Conservation (phyloP, 2,888 invertebrate genomes). For the Drosophila nr. perissopoda region DNA sequence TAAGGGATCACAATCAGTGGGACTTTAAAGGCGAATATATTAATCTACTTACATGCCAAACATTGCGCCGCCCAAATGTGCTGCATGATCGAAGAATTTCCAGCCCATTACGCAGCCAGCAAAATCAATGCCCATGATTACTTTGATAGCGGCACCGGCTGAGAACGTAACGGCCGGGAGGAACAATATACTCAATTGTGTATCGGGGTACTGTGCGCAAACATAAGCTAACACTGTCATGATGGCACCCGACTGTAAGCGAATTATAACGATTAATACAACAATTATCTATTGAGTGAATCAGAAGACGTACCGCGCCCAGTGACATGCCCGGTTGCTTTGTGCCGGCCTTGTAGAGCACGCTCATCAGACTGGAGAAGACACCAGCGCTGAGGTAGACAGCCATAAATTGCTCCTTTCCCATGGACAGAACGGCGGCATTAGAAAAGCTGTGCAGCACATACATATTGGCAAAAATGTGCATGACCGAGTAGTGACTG, state of each 20-base stretch:
- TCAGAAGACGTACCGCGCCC: slow-evolving; percentile 92
- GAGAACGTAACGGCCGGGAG: slow-evolving; percentile 95
- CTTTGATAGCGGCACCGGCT: slow-evolving; percentile 93
- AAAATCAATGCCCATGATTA: slow-evolving; percentile 93
- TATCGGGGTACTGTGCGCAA: slow-evolving; percentile 95
- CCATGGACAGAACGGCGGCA: slow-evolving; percentile 89
- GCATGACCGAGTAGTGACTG: slow-evolving; percentile 94
- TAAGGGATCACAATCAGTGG: background rate
- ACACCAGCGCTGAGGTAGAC: slow-evolving; percentile 96
- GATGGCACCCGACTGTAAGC: slow-evolving; percentile 95
- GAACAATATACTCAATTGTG: slow-evolving; percentile 94
- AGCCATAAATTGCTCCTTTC: slow-evolving; percentile 96
- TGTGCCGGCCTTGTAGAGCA: slow-evolving; percentile 90
- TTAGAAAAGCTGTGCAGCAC: slow-evolving; percentile 93
- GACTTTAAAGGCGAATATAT: background rate
- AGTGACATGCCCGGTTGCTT: slow-evolving; percentile 91
- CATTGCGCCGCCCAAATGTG: slow-evolving; percentile 97
- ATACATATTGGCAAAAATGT: slow-evolving; percentile 97
- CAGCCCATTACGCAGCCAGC: slow-evolving; percentile 94
- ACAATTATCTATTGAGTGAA: background rate
- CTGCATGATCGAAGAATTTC: slow-evolving; percentile 98
- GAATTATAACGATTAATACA: slow-evolving; percentile 41
- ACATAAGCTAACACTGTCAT: slow-evolving; percentile 95
- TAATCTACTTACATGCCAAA: slow-evolving; percentile 91
- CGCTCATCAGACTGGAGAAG: slow-evolving; percentile 93